Evolutionary conservation across 1,140 invertebrate genomes (phyloP).

Genomic region (Hyphantria cunea): DNA sequence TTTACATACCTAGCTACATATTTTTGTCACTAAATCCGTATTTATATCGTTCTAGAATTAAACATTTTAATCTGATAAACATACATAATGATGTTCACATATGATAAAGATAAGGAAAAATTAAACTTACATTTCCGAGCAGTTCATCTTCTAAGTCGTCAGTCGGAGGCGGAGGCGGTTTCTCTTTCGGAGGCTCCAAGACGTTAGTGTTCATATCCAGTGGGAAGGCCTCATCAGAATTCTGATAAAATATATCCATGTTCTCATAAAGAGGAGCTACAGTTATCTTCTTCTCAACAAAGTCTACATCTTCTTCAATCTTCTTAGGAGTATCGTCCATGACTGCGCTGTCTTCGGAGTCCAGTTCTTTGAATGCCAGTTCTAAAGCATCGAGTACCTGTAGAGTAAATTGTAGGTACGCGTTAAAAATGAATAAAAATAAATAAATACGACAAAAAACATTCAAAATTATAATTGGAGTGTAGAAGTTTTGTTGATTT

Average conservation of each 20-base stretch:
- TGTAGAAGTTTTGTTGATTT: constrained; percentile 16
- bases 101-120: neutral
- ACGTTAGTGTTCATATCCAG: constrained; percentile 82
- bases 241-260: constrained; percentile 82
- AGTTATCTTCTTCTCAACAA: constrained; percentile 55
- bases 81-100: too few species aligned
- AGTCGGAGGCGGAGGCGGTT: constrained; percentile 91
- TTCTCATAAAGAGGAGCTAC: constrained; percentile 83
- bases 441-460: neutral
- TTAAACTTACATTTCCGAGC: constrained; percentile 67
- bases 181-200: constrained; percentile 91
- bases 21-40: too few species aligned
- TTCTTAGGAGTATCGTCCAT: constrained; percentile 10
- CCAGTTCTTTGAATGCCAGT: constrained; percentile 83
- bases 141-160: constrained; percentile 80
- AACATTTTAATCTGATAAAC: too few species aligned
- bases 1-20: too few species aligned
- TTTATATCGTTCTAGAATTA: too few species aligned
- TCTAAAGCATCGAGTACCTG: constrained; percentile 84
- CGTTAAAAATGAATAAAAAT: neutral
- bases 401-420: constrained; percentile 20
- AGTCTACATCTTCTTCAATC: constrained; percentile 43
- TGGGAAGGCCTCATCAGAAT: constrained; percentile 63
- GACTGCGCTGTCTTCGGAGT: constrained; percentile 76
- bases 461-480: constrained; percentile 11